Evolutionary conservation across 2,888 invertebrate genomes (phyloP).

Genomic region (Xestia c-nigrum): DNA sequence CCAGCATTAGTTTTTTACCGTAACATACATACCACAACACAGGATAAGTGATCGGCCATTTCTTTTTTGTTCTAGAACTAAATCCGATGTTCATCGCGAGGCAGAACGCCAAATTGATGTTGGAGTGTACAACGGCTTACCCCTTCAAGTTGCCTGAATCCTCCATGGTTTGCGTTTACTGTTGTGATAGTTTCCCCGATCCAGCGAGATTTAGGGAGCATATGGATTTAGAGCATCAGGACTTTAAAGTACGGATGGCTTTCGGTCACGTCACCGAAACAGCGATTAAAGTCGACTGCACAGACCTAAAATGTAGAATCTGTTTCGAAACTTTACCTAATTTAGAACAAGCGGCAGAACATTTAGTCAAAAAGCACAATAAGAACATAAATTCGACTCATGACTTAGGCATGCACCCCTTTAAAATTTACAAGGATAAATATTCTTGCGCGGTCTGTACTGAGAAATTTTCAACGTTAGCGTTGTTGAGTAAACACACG

Average conservation of each 20-base stretch:
- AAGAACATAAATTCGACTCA: constrained; percentile 61
- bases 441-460: constrained; percentile 70
- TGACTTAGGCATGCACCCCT: constrained; percentile 71
- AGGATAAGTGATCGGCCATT: constrained; percentile 65
- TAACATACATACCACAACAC: constrained; percentile 24
- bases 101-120: constrained; percentile 68
- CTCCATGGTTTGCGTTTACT: constrained; percentile 71
- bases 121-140: constrained; percentile 69
- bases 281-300: constrained; percentile 70
- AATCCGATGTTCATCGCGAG: constrained; percentile 66
- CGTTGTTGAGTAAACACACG: constrained; percentile 68
- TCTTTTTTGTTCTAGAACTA: constrained; percentile 71
- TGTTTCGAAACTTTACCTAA: constrained; percentile 55
- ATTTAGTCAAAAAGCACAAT: constrained; percentile 63
- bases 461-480: constrained; percentile 65
- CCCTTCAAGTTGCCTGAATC: constrained; percentile 71
- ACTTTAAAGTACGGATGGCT: constrained; percentile 67
- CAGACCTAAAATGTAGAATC: constrained; percentile 68
- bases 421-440: constrained; percentile 65
- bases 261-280: constrained; percentile 68
- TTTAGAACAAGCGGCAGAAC: constrained; percentile 63
- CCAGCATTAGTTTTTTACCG: constrained; percentile 11
- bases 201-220: constrained; percentile 70
- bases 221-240: constrained; percentile 69
- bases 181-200: constrained; percentile 71